Evolutionary conservation across 2,797 vertebrate genomes (phyloP), one percentile per base, ranked within the genome.

Genomic region (Oreochromis grahami): DNA sequence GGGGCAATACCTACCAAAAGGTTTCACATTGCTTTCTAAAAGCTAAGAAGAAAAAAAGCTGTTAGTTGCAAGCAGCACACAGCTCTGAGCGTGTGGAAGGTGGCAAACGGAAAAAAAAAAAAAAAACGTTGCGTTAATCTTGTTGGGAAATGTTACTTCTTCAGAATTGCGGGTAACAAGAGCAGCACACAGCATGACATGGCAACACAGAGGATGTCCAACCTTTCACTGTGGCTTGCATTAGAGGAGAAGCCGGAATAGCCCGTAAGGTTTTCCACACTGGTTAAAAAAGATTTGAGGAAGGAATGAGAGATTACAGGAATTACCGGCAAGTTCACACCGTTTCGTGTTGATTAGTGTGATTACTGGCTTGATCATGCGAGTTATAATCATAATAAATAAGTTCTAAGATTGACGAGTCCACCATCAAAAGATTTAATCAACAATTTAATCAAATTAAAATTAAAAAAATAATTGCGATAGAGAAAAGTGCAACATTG

Each of bases 221-320:
- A 97, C 96, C 97, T 97, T 94, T 95, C 79, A 79, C 92, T 93
- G 85, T 2, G 84, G 17, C 63, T 86, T 89, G 94, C 85, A 17
- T 93, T 95, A 93, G 88, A 93, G 91, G 94, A 63, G 84, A 94
- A 88, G 87, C 94, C 89, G 43, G 97, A 95, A 91, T 95, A 94
- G 94, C 94, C 94, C 80, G 93, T 94, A 85, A 97, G 94, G 93
- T 97, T 97, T 94, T 98, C 97, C 96, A 97, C 97, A 89, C 97
- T 98, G 94, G 87, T 94, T 88, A 82, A 88, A 58, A 63, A 89
- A 94, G 83, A 94, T 93, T 81, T 90, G 84, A 93, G 86, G 91
- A 84, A 95, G 51, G 65, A 58, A 84, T 94, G 90, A 93, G 86
- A 89, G 50, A 86, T 2, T 9, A 24, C 29, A 52, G 63, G 24